Base-by-base conservation (phyloP, 2,113 vertebrate species). In the Marmota monax region DNA sequence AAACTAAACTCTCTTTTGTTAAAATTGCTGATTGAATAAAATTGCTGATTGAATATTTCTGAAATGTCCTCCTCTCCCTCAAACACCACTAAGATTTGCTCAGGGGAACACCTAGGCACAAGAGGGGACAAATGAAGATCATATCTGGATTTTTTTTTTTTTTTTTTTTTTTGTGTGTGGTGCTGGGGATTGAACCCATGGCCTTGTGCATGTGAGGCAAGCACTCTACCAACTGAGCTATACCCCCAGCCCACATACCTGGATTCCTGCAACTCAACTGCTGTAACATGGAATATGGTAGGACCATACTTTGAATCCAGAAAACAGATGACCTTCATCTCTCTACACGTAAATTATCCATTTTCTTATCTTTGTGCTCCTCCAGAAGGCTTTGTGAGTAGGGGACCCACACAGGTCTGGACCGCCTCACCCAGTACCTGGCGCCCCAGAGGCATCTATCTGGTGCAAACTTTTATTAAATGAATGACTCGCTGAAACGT, bases 11-110 rank as follows among this genome's bases (percentile, higher is more conserved):
- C 48, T 88, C 25, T 88, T 48, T 45, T 53, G 17, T 34, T 82
- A 61, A 90, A 95, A 34, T 63, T 61, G 23, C 58, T 88, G 53
- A 95, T 61, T 61, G 22, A 61, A 61, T 23, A 61, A 61, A 61
- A 61, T 61, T 25, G 23, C 58, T 23, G 23, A 63, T 34, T 37
- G 73, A 94, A 7, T 78, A 20, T 82, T 95, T 96, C 85, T 77
- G 78, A 61, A 89, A 87, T n/a, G 82, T 17, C 72, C 48, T 39
- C 76, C 53, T 93, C 39, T 53, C 32, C 39, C 63, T 56, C 34
- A n/a, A 1, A 51, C 14, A 37, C 32, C 25, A 23, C 65, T 3
- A 17, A 58, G 58, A 58, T 82, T 34, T 73, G 27, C 84, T 83
- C 39, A 20, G 48, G 51, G 42, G 27, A 89, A 91, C 34, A 63